A percentile compares a stretch with the other conserved stretches of the same genome.
Evolutionary conservation across 2,888 invertebrate species (phyloP).

Genomic region (Oscheius sp.): DNA sequence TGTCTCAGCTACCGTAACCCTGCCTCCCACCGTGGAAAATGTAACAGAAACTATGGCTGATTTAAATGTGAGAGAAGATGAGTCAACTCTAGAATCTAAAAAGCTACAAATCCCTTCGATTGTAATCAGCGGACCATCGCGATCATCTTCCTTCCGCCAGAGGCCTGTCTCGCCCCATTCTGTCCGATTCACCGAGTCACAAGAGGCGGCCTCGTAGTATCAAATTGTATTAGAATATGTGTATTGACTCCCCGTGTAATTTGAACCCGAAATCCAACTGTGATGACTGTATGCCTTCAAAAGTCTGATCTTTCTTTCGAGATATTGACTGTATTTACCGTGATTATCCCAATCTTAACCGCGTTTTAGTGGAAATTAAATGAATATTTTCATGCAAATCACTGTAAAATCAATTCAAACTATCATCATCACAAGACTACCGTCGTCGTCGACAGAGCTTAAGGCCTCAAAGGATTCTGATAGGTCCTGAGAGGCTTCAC

Average conservation of each 20-base stretch:
- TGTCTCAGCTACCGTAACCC: background rate
- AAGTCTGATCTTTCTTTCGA: background rate
- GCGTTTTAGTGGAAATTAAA: slow-evolving; percentile 2
- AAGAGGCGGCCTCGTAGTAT: too few species aligned
- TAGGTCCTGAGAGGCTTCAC: too few species aligned
- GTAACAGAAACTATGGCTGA: background rate
- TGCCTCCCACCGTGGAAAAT: slow-evolving; percentile 3
- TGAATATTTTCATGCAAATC: slow-evolving; percentile 8
- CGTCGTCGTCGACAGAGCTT: too few species aligned
- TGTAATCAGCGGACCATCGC: slow-evolving; percentile 41
- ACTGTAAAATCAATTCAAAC: too few species aligned
- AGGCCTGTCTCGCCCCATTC: slow-evolving; percentile 42
- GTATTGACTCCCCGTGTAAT: background rate
- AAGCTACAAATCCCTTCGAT: slow-evolving; percentile 40
- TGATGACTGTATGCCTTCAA: slow-evolving; percentile 22
- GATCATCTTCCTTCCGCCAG: slow-evolving; percentile 28
- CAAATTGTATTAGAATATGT: background rate
- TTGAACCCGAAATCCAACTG: background rate
- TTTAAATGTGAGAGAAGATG: background rate
- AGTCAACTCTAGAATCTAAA: background rate
- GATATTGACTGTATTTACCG: background rate
- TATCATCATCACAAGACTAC: too few species aligned
- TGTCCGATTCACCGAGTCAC: slow-evolving; percentile 38
- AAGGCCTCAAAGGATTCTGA: too few species aligned
- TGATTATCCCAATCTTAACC: too few species aligned